Evolutionary conservation across 92 coral and sea anemone genomes (phyloP).

Genomic region (Palythoa caribaeorum): DNA sequence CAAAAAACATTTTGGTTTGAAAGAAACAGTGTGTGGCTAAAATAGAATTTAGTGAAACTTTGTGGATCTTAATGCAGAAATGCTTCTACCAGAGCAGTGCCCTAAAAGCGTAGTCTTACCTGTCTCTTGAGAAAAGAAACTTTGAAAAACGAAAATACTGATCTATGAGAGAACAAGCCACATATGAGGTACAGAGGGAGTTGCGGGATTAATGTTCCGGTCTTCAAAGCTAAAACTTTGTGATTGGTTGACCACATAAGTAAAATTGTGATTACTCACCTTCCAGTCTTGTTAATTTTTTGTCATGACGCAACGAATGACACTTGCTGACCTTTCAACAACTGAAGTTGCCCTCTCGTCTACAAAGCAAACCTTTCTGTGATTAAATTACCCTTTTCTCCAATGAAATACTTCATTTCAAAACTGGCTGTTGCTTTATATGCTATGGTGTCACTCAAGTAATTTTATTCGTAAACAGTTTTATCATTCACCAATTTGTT

Average conservation of each 20-base stretch:
- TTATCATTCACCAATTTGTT: conserved; percentile 17
- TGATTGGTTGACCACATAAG: neutral
- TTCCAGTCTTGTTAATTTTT: neutral
- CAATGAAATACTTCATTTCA: conserved; percentile 3
- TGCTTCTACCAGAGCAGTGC: neutral
- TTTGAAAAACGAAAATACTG: conserved; percentile 1
- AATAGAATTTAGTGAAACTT: neutral
- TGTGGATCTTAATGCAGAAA: neutral
- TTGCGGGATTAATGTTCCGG: too few relatives aligned
- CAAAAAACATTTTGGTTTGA: too few relatives aligned
- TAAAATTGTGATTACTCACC: conserved; percentile 34
- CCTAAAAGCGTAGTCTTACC: conserved; percentile 4
- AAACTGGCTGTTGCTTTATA: neutral
- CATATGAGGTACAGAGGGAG: neutral
- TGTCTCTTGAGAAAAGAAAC: neutral
- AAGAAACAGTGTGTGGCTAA: too few relatives aligned
- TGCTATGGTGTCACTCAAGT: conserved; percentile 1
- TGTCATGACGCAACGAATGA: neutral
- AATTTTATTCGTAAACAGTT: neutral
- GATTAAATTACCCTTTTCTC: neutral
- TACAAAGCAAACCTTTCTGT: neutral
- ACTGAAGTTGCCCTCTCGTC: conserved; percentile 2
- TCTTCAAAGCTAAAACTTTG: neutral
- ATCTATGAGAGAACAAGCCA: neutral
- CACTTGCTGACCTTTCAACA: conserved; percentile 5